Conservation (phyloP, 1,140 invertebrate species). For the Akabosia matsudoensis region DNA sequence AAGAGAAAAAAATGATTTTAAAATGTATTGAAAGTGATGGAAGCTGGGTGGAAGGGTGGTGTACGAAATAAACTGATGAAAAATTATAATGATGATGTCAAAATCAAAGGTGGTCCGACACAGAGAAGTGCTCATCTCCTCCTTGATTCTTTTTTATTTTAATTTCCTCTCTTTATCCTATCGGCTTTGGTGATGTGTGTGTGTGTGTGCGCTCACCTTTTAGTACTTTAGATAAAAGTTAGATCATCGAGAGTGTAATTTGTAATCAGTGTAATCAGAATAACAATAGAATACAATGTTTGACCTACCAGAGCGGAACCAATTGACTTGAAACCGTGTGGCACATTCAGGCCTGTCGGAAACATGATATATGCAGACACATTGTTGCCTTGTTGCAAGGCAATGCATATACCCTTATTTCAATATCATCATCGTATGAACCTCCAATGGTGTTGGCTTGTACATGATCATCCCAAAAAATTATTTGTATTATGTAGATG, state of each 20-base stretch:
- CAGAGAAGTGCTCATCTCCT: constrained; percentile 3
- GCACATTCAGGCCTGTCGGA: no score
- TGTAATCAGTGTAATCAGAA: constrained; percentile 15
- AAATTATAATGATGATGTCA: constrained; percentile 7
- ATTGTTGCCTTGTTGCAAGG: no score
- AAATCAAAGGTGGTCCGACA: constrained; percentile 42
- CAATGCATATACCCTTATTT: background rate
- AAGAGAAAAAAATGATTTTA: background rate
- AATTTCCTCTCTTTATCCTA: no score
- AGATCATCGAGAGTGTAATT: no score
- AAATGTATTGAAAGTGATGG: background rate
- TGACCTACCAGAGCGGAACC: constrained; percentile 47
- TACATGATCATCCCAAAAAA: background rate
- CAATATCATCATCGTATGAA: constrained; percentile 5
- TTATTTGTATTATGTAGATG: background rate
- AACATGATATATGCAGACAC: no score
- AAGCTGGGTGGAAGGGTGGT: background rate
- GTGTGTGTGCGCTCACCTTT: no score
- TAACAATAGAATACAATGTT: constrained; percentile 22
- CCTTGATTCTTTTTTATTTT: background rate
- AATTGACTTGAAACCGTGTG: constrained; percentile 34
- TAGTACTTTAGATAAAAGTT: no score
- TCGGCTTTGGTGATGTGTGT: no score
- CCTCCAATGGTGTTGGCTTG: constrained; percentile 1
- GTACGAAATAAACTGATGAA: background rate